These are phyloP conservation scores for Acleris sparsana DNA, from an alignment of 2,888 invertebrate species.

Conservation along the genomic window DNA sequence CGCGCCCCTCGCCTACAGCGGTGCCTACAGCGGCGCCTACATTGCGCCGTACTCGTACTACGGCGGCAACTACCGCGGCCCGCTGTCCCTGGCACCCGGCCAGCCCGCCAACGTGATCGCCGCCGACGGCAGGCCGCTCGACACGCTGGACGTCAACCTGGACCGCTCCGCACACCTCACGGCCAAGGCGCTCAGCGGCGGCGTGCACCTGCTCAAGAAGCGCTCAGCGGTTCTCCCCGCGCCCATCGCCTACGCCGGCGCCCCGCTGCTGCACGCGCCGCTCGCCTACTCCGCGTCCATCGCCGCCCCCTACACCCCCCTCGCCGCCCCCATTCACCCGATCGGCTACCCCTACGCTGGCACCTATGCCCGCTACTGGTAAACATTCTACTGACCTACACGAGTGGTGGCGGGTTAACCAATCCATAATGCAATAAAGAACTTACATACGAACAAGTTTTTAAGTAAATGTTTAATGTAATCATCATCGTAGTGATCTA, in stretches of 20 bases:
- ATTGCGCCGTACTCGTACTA: conserved; percentile 44
- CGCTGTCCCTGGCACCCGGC: conserved; percentile 72
- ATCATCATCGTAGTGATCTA: no score
- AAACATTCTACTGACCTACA: conserved; percentile 17
- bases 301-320: conserved; percentile 34
- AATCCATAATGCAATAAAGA: conserved; percentile 15
- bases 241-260: no score
- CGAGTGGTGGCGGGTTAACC: no score
- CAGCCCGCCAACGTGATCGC: conserved; percentile 73
- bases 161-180: conserved; percentile 72
- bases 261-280: conserved; percentile 29
- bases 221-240: conserved; percentile 43
- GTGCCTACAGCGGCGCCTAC: conserved; percentile 55
- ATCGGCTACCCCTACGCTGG: conserved; percentile 60
- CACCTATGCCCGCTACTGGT: conserved; percentile 42
- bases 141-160: conserved; percentile 74
- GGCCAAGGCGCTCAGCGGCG: conserved; percentile 62
- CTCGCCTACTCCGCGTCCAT: conserved; percentile 38
- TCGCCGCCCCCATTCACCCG: conserved; percentile 43
- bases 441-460: background rate
- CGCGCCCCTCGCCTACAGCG: conserved; percentile 43
- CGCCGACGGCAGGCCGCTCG: conserved; percentile 73
- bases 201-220: conserved; percentile 63
- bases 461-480: no score
- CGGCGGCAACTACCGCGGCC: conserved; percentile 66